Conservation (phyloP, 2,797 vertebrate genomes). For the Jordanella pulchra region DNA sequence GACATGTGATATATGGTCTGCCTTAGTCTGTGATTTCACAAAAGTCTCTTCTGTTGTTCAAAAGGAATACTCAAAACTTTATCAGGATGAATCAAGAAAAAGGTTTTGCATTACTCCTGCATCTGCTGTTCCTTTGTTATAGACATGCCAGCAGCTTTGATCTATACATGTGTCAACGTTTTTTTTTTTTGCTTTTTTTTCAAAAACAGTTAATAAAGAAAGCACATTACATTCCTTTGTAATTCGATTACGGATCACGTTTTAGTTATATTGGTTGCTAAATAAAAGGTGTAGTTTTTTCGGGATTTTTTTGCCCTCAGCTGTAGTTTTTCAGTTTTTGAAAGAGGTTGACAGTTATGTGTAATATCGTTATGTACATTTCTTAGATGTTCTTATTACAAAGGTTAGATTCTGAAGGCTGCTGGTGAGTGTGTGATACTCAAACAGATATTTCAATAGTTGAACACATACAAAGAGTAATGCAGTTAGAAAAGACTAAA, state of each 20-base stretch:
- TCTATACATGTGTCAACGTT: conserved; percentile 68
- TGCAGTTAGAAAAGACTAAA: no score
- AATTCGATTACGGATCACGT: conserved; percentile 29
- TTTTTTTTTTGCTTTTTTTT: conserved; percentile 41
- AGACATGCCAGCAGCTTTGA: conserved; percentile 71
- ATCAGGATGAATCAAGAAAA: conserved; percentile 83
- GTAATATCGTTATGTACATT: background rate
- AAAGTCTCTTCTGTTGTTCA: conserved; percentile 78
- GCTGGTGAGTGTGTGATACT: no score
- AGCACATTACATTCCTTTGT: conserved; percentile 40
- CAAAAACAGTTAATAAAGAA: conserved; percentile 42
- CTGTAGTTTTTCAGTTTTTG: background rate
- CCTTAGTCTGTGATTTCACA: conserved; percentile 82
- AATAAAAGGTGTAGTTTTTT: background rate
- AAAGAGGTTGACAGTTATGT: background rate
- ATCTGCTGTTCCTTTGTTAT: conserved; percentile 70
- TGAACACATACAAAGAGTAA: no score
- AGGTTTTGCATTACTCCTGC: conserved; percentile 78
- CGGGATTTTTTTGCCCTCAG: background rate
- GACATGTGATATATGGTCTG: conserved; percentile 73
- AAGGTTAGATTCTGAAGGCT: background rate
- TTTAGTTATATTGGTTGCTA: conserved; percentile 14
- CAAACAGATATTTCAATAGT: no score
- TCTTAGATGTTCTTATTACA: background rate
- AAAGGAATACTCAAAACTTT: conserved; percentile 81